Evolutionary conservation across 2,888 invertebrate genomes (phyloP).

Genomic region (Oasisia sp.): DNA sequence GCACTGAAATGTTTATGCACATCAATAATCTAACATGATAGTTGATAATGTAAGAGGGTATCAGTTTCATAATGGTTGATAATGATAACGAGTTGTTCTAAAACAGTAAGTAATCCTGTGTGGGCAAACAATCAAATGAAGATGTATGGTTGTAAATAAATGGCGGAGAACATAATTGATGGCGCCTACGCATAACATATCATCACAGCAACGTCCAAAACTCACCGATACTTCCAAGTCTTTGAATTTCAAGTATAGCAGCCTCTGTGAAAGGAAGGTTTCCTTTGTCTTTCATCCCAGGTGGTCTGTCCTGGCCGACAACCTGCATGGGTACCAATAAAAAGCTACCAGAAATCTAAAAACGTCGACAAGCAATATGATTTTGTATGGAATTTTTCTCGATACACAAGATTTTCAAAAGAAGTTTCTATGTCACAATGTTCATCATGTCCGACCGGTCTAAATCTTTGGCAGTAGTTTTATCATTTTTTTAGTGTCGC

Average conservation of each 20-base stretch:
- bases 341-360: neutral
- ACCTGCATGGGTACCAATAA: neutral
- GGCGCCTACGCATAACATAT: neutral
- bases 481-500: neutral
- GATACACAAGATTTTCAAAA: neutral
- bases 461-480: neutral
- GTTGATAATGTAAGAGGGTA: neutral
- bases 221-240: constrained; percentile 7
- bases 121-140: too few species aligned
- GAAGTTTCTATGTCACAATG: neutral
- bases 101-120: neutral
- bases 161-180: neutral
- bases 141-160: too few species aligned
- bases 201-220: neutral
- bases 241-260: neutral
- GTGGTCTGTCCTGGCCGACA: neutral
- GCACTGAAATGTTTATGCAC: neutral
- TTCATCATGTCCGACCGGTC: neutral
- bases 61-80: neutral
- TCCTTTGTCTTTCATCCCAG: neutral
- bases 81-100: too few species aligned
- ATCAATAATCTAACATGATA: neutral
- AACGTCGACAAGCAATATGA: neutral
- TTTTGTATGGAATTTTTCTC: neutral
- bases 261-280: neutral